Evolutionary conservation across 2,888 invertebrate species (phyloP), one percentile per base, ranked within the genome.

Genomic region (Papilio elwesi): DNA sequence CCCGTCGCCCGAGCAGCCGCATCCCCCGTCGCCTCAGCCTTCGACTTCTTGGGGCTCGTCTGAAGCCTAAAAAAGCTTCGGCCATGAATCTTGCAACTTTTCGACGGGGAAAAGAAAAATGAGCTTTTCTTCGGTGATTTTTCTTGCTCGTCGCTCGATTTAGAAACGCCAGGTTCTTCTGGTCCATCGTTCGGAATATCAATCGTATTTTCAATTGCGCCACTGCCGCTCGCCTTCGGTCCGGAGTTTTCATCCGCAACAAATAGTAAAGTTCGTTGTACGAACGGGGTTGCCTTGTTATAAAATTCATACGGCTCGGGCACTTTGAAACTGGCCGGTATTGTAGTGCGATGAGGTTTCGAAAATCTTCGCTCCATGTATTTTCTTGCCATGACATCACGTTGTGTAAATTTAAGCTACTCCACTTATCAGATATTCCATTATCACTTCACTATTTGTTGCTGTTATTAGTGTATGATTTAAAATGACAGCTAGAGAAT

Each of bases 281-380:
- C 94, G 73, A 94, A 94, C 38, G 94, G 94, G 48, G 94, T 94
- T 0, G 94, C 94, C 82, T 94, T 94, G 77, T 91, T 92, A 77
- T 94, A 94, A 76, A 94, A 94, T 79, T 94, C 94, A 78, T 86
- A 87, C 0, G 90, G 88, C 77, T 94, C 94, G 2, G 93, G 92
- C 8, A 92, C 85, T 86, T 93, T 94, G 77, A 93, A 93, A 78
- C 88, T 91, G 62, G 91, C 82, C 47, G 94, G 93, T 82, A 93
- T 93, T 5, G 94, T 93, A 3, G 92, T 93, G 68, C 90, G 90
- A 62, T 91, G 90, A 8, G 93, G 86, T 78, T 92, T 93, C 6
- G 93, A 89, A 76, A 93, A 91, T 76, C 90, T 87, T 78, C 92
- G 92, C 90, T 94, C 94, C 92, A 94, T 93, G 88, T 93, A 94